These are phyloP conservation scores for Druceiella hillmani DNA, from an alignment of 2,888 invertebrate species.

Conservation along the genomic window DNA sequence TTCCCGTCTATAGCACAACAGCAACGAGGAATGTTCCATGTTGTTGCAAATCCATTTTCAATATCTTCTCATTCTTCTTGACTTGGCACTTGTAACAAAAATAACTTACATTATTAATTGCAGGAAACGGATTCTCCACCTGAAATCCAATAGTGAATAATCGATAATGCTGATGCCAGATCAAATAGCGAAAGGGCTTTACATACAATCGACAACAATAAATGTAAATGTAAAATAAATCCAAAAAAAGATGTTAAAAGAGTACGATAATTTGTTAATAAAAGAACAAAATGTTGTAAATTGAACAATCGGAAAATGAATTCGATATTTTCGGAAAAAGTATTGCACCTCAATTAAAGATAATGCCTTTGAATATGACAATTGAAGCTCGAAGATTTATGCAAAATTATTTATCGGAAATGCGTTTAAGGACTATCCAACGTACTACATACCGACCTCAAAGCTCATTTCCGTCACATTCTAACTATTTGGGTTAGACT, in stretches of 20 bases:
- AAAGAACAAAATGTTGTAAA: not conserved
- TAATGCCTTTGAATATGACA: not conserved
- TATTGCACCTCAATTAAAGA: not conserved
- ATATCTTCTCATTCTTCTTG: too few relatives aligned
- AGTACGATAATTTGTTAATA: not conserved
- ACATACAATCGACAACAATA: not conserved
- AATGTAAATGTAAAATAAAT: not conserved
- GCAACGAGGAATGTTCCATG: too few relatives aligned
- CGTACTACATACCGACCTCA: not conserved
- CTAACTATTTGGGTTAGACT: not conserved
- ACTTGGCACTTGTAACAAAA: too few relatives aligned
- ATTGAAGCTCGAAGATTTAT: not conserved
- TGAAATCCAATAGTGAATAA: not conserved
- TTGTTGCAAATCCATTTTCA: too few relatives aligned
- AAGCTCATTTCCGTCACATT: not conserved
- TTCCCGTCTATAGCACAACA: too few relatives aligned
- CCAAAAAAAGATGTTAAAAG: not conserved
- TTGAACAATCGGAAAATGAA: not conserved
- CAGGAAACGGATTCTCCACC: not conserved
- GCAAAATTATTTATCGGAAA: slow-evolving; percentile 1
- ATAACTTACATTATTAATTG: slow-evolving; percentile 1
- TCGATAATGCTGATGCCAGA: not conserved
- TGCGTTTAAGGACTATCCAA: slow-evolving; percentile 1
- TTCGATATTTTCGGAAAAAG: slow-evolving; percentile 1
- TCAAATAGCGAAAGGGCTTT: not conserved